Conservation (phyloP, 2,113 vertebrate genomes). For the Eira barbara region DNA sequence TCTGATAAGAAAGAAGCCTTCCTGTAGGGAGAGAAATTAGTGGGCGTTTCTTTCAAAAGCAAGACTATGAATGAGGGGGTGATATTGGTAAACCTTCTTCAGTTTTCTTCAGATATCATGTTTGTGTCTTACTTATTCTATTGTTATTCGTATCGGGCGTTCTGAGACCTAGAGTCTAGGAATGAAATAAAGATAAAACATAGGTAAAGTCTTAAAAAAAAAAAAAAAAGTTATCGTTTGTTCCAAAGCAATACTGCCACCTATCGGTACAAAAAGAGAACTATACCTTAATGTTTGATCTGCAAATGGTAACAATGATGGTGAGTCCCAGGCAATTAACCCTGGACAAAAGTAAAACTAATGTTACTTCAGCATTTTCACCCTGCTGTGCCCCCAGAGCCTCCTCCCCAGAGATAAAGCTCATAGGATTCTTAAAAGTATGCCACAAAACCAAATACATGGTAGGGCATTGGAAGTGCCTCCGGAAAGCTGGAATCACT, state of each 20-base stretch:
- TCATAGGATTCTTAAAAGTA: not conserved
- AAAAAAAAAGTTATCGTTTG: not conserved
- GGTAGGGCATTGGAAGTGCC: not conserved
- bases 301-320: not conserved
- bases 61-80: not conserved
- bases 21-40: not conserved
- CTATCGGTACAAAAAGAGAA: conserved; percentile 44
- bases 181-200: not conserved
- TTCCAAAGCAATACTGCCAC: conserved; percentile 53
- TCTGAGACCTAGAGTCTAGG: not conserved
- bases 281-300: not conserved
- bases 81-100: not conserved
- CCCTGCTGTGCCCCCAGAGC: not conserved
- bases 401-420: not conserved
- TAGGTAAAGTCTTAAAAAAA: not conserved
- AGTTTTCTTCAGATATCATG: not conserved
- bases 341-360: not conserved
- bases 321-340: not conserved
- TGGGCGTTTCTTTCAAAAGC: not conserved
- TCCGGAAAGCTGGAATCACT: not conserved
- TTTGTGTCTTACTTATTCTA: not conserved
- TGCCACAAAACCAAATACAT: not conserved
- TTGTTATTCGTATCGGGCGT: not conserved
- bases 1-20: not conserved
- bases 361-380: conserved; percentile 2